Base-by-base conservation (phyloP, 2,888 invertebrate species). In the Himalopsyche anomala region DNA sequence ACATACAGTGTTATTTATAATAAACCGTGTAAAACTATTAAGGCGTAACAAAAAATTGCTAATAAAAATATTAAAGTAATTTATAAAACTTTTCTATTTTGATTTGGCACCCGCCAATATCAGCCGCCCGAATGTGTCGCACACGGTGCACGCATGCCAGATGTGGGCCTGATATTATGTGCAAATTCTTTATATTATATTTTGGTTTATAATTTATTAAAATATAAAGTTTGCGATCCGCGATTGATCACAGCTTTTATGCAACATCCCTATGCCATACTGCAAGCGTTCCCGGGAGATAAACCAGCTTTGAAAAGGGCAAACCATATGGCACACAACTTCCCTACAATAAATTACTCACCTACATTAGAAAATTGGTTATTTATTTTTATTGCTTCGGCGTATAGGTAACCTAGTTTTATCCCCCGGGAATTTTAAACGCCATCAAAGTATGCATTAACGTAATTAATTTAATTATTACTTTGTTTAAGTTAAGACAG, bases 181-280 rank as follows among this genome's bases (percentile, higher is more conserved):
- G 8, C 9, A 11, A 0, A 11, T 45, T 8, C 2, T 9, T 45
- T 45, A 9, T 45, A 45, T 45, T 45, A 11, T 8, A 40, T 40
- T 6, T 40, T 40, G 3, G 5, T 6, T 40, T 6, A 40, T 40
- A 6, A 40, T 45, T 45, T 45, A 45, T 11, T 45, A 9, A 45
- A 45, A 9, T 15, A 51, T 4, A 2, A 40, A 40, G 19, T 12
- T 15, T 9, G 45, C 56, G 81, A 86, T 83, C 42, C 38, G 11
- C 55, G 45, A 54, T 83, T 83, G 54, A 85, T 40, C 28, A 82
- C 55, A 74, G 40, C 84, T 82, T 69, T 55, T 28, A 54, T 40
- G 85, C 45, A 62, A 38, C 84, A 85, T 86, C 85, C 87, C 81
- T 38, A 81, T 85, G 82, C 82, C 87, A 87, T 86, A 83, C 85